Percentiles rank a stretch among this genome's conserved stretches.
phyloP scores from a whole-genome alignment of 2,888 invertebrate genomes.

The Augochlorella aurata region DNA sequence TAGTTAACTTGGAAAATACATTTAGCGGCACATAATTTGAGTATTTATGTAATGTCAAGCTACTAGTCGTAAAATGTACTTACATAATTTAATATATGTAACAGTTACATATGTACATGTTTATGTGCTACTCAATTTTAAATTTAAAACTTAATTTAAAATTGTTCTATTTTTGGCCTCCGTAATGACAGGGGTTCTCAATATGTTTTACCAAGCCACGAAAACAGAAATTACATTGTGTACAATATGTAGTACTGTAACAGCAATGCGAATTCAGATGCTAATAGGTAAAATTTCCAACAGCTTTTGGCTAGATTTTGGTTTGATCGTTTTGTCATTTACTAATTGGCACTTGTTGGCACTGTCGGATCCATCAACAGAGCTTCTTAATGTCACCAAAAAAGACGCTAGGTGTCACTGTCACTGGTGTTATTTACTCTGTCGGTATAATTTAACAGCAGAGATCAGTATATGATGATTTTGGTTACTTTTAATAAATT shows the following conservation, averaged over 20 bases:
- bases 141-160: conserved; percentile 21
- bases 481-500: neutral
- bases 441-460: no score
- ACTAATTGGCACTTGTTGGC: no score
- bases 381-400: no score
- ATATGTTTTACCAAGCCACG: neutral
- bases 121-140: conserved; percentile 2
- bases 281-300: no score
- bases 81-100: neutral
- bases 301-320: no score
- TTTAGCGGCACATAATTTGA: neutral
- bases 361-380: no score
- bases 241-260: no score
- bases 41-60: neutral
- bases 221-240: neutral
- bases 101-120: neutral
- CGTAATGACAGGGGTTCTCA: conserved; percentile 30
- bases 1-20: neutral
- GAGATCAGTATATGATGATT: neutral
- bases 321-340: no score
- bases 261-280: no score
- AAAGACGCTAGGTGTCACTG: no score
- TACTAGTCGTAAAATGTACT: neutral
- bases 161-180: neutral
- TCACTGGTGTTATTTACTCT: no score